Conservation (phyloP, 2,888 invertebrate genomes). For the Anthophora plumipes region DNA sequence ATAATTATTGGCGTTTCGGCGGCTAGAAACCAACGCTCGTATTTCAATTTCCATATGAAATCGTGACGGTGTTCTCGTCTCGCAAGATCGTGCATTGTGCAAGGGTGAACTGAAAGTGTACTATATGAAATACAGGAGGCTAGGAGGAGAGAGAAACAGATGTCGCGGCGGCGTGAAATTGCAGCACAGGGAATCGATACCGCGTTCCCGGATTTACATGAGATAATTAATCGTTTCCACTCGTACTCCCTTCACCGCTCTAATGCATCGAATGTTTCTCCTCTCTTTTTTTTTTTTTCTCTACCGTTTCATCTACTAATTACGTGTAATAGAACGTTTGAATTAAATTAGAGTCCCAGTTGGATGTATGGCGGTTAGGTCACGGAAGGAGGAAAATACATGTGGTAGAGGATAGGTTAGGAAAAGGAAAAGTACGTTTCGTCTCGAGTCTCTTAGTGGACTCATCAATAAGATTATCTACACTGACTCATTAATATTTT, state of each 20-base stretch:
- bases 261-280: not conserved
- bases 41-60: slow-evolving; percentile 19
- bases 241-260: too few relatives aligned
- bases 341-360: not conserved
- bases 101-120: not conserved
- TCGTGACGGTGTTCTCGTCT: not conserved
- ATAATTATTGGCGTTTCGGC: slow-evolving; percentile 11
- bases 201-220: not conserved
- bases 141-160: slow-evolving; percentile 6
- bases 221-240: slow-evolving; percentile 28
- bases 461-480: too few relatives aligned
- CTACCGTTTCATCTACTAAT: not conserved
- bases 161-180: slow-evolving; percentile 30
- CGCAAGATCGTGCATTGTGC: not conserved
- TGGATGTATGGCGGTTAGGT: too few relatives aligned
- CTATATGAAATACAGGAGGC: too few relatives aligned
- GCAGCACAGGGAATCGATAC: not conserved
- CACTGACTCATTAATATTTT: too few relatives aligned
- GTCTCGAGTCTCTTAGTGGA: too few relatives aligned
- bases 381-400: too few relatives aligned
- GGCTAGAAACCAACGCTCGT: not conserved
- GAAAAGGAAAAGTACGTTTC: too few relatives aligned
- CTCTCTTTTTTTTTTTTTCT: too few relatives aligned
- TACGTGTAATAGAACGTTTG: too few relatives aligned
- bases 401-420: too few relatives aligned